These are phyloP conservation scores for Sanderia malayensis DNA, from an alignment of 30 jellyfish, hydroid and myxozoan genomes.

Conservation along the genomic window DNA sequence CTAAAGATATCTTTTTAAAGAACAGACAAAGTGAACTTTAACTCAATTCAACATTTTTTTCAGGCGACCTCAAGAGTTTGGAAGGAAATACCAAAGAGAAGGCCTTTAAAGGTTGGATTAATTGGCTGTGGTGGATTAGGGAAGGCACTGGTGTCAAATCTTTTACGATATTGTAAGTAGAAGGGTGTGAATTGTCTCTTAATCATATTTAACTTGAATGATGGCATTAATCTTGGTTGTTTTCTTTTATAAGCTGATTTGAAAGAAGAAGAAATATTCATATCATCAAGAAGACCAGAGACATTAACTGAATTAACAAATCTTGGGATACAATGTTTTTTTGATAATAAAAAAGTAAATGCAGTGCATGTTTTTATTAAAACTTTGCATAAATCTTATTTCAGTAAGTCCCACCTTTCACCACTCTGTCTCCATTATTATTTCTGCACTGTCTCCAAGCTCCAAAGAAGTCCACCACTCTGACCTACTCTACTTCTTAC, in stretches of 20 bases:
- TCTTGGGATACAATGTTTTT: slow-evolving; percentile 47
- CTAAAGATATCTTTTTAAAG: too few species aligned
- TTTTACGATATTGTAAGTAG: slow-evolving; percentile 39
- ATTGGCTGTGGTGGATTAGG: slow-evolving; percentile 67
- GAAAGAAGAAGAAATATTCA: slow-evolving; percentile 42
- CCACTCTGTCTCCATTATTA: neutral
- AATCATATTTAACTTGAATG: neutral
- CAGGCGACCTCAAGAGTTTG: slow-evolving; percentile 21
- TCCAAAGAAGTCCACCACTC: too few species aligned
- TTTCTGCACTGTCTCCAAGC: neutral
- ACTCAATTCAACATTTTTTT: neutral
- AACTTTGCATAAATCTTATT: neutral
- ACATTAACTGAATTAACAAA: slow-evolving; percentile 31
- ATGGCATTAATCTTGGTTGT: neutral
- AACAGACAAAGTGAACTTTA: too few species aligned
- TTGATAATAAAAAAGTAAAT: slow-evolving; percentile 54
- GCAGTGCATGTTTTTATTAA: neutral
- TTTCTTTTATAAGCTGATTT: slow-evolving; percentile 33
- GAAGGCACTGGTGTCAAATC: slow-evolving; percentile 30
- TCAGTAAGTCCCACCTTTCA: neutral
- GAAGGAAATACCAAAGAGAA: slow-evolving; percentile 46
- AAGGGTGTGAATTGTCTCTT: neutral
- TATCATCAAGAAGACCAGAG: slow-evolving; percentile 65
- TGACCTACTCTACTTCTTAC: too few species aligned
- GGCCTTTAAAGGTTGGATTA: slow-evolving; percentile 47